Evolutionary conservation across 2,888 invertebrate genomes (phyloP), one percentile per base, ranked within the genome.

Genomic region (Helicoverpa assulta): DNA sequence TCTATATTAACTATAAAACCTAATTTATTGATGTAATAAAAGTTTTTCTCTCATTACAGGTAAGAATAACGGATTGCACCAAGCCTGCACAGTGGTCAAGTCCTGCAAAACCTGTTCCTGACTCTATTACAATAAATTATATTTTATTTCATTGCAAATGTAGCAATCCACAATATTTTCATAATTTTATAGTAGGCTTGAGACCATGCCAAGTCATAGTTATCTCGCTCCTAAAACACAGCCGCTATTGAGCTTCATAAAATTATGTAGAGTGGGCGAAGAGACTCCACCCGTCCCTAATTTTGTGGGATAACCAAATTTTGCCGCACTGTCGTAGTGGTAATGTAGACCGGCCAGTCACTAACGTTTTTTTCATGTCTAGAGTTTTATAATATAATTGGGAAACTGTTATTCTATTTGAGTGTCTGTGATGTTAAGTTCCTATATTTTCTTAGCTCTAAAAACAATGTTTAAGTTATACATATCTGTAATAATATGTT

Each of bases 151-250:
- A 87, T 78, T 84, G 80, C 85, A 82, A 85, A 86, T 86, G 81
- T 86, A 80, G 67, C 75, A 72, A 78, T 78, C 69, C 63, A 76
- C 83, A 81, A 82, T 88, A 88, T 89, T 88, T 88, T 88, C 84
- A 86, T 88, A 86, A 88, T 88, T 89, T 87, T 86, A 89, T 87
- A 80, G 85, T 81, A 81, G 76, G 73, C 85, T 85, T 84, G 88
- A 86, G 80, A 85, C 77, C 80, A 83, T 85, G 88, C 87, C 88
- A 89, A 88, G 74, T 83, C 78, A 84, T 81, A 79, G 83, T 84
- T 89, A 88, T 90, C 85, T 88, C 74, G 79, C 76, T 81, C 79
- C 83, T 85, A 87, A 85, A 84, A 83, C 83, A 78, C 84, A 82
- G 75, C 66, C 80, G 81, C 80, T 87, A 84, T 84, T 80, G 76